phyloP scores from a whole-genome alignment of 1,140 invertebrate genomes.

The Pogonomyrmex barbatus region DNA sequence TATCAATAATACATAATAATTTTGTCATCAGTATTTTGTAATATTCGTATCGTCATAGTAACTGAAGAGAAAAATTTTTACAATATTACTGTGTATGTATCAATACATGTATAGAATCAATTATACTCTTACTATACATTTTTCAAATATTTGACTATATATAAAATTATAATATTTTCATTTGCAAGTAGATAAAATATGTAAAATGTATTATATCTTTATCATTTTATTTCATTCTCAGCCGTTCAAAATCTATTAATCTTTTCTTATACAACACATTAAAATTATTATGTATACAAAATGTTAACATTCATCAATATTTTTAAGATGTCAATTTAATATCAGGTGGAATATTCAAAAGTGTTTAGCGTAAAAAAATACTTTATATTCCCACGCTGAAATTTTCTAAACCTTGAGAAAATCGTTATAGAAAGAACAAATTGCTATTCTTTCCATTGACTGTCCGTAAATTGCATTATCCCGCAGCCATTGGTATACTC shows the following conservation, averaged over 20 bases:
- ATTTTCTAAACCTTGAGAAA: neutral
- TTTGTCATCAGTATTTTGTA: neutral
- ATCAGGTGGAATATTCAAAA: neutral
- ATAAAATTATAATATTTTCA: neutral
- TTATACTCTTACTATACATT: neutral
- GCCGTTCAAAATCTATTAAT: neutral
- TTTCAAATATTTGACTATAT: neutral
- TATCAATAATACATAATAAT: slow-evolving; percentile 19
- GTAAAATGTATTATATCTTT: neutral
- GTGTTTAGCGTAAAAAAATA: neutral
- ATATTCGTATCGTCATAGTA: neutral
- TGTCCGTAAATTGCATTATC: slow-evolving; percentile 5
- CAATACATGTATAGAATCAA: neutral
- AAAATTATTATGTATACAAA: neutral
- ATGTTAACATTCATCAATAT: neutral
- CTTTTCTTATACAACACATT: neutral
- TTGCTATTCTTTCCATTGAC: slow-evolving; percentile 1
- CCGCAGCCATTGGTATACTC: neutral
- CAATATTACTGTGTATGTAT: neutral
- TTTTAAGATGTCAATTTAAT: neutral
- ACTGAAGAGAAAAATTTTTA: neutral
- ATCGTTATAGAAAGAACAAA: neutral
- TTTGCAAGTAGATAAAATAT: neutral
- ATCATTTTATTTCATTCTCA: neutral
- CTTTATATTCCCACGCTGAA: neutral